Evolutionary conservation across 2,888 invertebrate species (phyloP).

Genomic region (Proisotoma minuta): DNA sequence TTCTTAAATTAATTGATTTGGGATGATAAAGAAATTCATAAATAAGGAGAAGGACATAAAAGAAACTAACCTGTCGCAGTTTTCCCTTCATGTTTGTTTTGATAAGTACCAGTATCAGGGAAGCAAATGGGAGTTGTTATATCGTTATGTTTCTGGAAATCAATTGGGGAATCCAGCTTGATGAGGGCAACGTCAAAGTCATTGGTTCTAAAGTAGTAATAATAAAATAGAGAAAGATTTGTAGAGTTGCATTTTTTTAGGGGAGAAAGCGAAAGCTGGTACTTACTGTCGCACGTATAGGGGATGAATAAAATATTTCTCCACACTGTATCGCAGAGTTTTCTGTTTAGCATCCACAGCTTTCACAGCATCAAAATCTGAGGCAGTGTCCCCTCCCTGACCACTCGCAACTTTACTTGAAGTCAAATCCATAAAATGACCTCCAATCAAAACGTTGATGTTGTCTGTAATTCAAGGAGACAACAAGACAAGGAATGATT

Average conservation of each 20-base stretch:
- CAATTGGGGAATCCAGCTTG: slow-evolving; percentile 27
- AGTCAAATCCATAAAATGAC: slow-evolving; percentile 34
- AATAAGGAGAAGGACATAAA: too few species aligned
- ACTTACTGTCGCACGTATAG: slow-evolving; percentile 36
- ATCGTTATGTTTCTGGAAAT: slow-evolving; percentile 19
- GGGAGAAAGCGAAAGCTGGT: neutral
- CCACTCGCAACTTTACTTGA: slow-evolving; percentile 17
- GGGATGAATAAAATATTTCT: slow-evolving; percentile 39
- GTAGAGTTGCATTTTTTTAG: too few species aligned
- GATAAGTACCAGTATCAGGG: slow-evolving; percentile 19
- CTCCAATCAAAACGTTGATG: slow-evolving; percentile 35
- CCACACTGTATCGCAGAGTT: slow-evolving; percentile 27
- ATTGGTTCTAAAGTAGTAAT: slow-evolving; percentile 26
- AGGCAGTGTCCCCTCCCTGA: slow-evolving; percentile 2
- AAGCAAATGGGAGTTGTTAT: slow-evolving; percentile 27
- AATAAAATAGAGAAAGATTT: neutral
- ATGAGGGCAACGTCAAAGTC: slow-evolving; percentile 37
- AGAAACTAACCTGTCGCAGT: too few species aligned
- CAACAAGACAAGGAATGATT: too few species aligned
- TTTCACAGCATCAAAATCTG: neutral
- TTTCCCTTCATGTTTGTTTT: slow-evolving; percentile 24
- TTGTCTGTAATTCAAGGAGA: too few species aligned
- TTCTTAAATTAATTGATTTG: too few species aligned
- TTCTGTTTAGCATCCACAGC: slow-evolving; percentile 19
- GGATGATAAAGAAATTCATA: neutral